phyloP scores from a whole-genome alignment of 1,140 invertebrate species.

The Trissolcus basalis region DNA sequence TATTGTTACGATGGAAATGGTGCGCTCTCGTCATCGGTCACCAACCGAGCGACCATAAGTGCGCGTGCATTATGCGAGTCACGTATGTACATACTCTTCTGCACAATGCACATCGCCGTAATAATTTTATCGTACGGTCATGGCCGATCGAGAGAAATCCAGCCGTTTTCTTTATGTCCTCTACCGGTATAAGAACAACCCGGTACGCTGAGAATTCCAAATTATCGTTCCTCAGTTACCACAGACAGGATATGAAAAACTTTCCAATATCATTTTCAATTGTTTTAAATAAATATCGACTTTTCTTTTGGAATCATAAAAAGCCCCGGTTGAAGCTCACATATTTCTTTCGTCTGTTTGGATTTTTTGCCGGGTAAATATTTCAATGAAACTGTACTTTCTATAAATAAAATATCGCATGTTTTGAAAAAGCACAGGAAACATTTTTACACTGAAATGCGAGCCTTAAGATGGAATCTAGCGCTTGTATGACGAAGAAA shows the following conservation, averaged over 20 bases:
- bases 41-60: slow-evolving; percentile 54
- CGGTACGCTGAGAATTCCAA: slow-evolving; percentile 43
- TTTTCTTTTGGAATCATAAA: too few species aligned
- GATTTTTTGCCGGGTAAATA: too few species aligned
- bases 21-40: slow-evolving; percentile 51
- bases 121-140: slow-evolving; percentile 57
- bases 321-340: too few species aligned
- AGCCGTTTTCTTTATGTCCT: slow-evolving; percentile 51
- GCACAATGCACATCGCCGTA: slow-evolving; percentile 55
- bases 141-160: slow-evolving; percentile 56
- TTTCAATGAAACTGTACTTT: too few species aligned
- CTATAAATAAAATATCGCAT: too few species aligned
- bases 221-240: slow-evolving; percentile 28
- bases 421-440: too few species aligned
- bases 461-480: slow-evolving; percentile 8
- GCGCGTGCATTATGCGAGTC: slow-evolving; percentile 64
- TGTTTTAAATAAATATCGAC: too few species aligned
- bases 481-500: slow-evolving; percentile 10
- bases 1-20: slow-evolving; percentile 68
- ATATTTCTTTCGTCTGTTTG: too few species aligned
- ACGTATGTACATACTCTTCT: slow-evolving; percentile 59
- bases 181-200: slow-evolving; percentile 35
- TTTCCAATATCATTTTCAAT: too few species aligned
- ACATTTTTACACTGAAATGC: too few species aligned
- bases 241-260: background rate